These are phyloP conservation scores for Drosophila stalkeri DNA, from an alignment of 2,888 invertebrate species.

Conservation along the genomic window DNA sequence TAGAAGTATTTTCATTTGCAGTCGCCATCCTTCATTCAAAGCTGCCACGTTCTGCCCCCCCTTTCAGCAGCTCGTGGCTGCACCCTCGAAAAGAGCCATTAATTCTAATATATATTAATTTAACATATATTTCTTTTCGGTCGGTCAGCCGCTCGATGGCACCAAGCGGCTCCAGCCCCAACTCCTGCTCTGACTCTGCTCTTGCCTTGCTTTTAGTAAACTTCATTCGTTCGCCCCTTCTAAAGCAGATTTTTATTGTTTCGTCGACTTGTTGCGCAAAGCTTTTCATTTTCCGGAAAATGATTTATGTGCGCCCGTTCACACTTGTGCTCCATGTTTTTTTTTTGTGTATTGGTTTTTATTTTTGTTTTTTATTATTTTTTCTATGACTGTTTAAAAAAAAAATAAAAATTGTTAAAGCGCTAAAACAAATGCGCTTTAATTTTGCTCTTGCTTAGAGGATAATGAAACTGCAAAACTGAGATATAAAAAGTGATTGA, in stretches of 20 bases:
- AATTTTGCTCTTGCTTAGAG: slow-evolving; percentile 18
- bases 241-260: slow-evolving; percentile 69
- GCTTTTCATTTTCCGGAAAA: slow-evolving; percentile 74
- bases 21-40: slow-evolving; percentile 18
- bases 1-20: slow-evolving; percentile 20
- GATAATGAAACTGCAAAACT: not conserved
- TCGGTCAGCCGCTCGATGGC: slow-evolving; percentile 60
- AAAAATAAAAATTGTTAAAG: slow-evolving; percentile 44
- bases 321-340: slow-evolving; percentile 45
- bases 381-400: slow-evolving; percentile 13
- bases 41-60: not conserved
- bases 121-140: slow-evolving; percentile 69
- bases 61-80: not conserved
- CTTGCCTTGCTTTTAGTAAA: slow-evolving; percentile 13
- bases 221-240: slow-evolving; percentile 11
- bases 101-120: slow-evolving; percentile 77
- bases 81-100: slow-evolving; percentile 48
- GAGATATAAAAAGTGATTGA: not conserved
- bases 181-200: not conserved
- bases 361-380: slow-evolving; percentile 13
- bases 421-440: slow-evolving; percentile 26
- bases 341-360: slow-evolving; percentile 37
- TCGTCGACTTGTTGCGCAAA: slow-evolving; percentile 76
- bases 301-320: slow-evolving; percentile 73
- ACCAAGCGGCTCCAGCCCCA: slow-evolving; percentile 33